Percentiles rank a stretch among this genome's conserved stretches.
Conservation (phyloP, 2,113 vertebrate species). For the Calonectris borealis region DNA sequence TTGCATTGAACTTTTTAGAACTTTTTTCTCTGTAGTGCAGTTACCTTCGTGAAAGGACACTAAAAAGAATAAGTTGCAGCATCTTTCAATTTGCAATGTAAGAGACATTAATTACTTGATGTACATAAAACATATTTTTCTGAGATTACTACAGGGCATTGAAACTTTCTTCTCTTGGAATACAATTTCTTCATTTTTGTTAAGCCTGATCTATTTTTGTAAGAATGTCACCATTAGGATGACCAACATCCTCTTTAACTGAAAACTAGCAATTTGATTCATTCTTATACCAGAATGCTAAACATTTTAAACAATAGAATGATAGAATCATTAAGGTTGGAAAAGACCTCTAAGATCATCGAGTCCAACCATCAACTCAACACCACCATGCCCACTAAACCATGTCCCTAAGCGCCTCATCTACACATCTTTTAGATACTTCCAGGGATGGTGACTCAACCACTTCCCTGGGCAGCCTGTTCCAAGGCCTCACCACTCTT, state of each 20-base stretch:
- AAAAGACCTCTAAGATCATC: too few relatives aligned
- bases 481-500: too few relatives aligned
- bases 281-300: background rate
- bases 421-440: too few relatives aligned
- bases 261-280: background rate
- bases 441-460: too few relatives aligned
- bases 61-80: background rate
- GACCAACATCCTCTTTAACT: background rate
- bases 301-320: background rate
- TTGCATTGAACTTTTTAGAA: background rate
- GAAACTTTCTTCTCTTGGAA: background rate
- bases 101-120: background rate
- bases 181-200: background rate
- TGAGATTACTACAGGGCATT: background rate
- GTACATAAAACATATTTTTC: background rate
- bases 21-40: background rate
- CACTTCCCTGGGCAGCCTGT: too few relatives aligned
- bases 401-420: too few relatives aligned
- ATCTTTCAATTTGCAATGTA: background rate
- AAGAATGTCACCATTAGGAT: background rate
- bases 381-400: too few relatives aligned
- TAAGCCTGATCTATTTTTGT: background rate
- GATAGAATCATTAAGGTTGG: too few relatives aligned
- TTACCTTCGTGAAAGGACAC: constrained; percentile 6
- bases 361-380: too few relatives aligned